These are phyloP conservation scores for Austrofundulus limnaeus DNA, from an alignment of 2,113 vertebrate species.

Conservation along the genomic window DNA sequence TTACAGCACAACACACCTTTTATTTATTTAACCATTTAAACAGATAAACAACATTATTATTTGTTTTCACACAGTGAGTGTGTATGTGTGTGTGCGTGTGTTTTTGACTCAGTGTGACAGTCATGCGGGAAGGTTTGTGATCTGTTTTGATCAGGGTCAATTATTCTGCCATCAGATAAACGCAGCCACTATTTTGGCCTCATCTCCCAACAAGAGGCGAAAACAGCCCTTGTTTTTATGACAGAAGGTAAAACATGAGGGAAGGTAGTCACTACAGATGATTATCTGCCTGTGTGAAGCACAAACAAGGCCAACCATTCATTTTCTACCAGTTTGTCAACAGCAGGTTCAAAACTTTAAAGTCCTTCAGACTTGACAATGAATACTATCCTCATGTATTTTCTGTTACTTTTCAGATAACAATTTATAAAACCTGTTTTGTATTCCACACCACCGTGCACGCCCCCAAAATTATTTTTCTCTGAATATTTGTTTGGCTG, in stretches of 20 bases:
- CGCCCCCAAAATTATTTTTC: too few species aligned
- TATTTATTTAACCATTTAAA: background rate
- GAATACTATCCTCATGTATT: too few species aligned
- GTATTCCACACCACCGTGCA: too few species aligned
- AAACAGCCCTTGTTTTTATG: slow-evolving; percentile 56
- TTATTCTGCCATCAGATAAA: slow-evolving; percentile 55
- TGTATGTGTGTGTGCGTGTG: background rate
- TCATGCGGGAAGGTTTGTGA: slow-evolving; percentile 26
- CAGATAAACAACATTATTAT: background rate
- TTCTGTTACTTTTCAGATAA: too few species aligned
- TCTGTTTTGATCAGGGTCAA: slow-evolving; percentile 49
- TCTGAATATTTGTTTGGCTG: too few species aligned
- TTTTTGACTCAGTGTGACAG: slow-evolving; percentile 18
- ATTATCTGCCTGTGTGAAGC: slow-evolving; percentile 28
- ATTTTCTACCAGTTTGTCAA: too few species aligned
- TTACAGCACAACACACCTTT: too few species aligned
- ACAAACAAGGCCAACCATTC: slow-evolving; percentile 26
- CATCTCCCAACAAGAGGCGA: slow-evolving; percentile 45
- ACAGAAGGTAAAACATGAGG: slow-evolving; percentile 40
- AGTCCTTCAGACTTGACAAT: background rate
- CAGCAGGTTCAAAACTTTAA: too few species aligned
- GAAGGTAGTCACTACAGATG: slow-evolving; percentile 33
- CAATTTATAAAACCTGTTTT: too few species aligned
- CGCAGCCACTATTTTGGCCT: slow-evolving; percentile 52
- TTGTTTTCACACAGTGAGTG: background rate